Percentiles rank a stretch among this genome's conserved stretches.
These are phyloP conservation scores for Mus pahari DNA, from an alignment of 2,113 vertebrate genomes.

Conservation along the genomic window DNA sequence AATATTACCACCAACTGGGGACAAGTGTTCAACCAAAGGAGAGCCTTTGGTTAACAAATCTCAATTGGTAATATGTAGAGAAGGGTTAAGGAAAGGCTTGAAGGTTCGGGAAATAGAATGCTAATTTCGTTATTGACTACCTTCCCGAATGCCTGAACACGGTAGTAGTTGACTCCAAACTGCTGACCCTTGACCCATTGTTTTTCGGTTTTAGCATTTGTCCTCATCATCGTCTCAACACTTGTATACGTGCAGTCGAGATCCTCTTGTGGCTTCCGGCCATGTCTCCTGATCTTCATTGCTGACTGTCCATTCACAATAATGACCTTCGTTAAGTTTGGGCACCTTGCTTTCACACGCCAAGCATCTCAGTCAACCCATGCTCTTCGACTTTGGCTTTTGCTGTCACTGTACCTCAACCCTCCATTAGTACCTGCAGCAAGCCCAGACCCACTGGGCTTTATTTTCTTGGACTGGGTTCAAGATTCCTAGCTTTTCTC, in stretches of 20 bases:
- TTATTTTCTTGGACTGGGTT: slow-evolving; percentile 81
- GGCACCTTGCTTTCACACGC: not conserved
- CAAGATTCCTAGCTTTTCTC: slow-evolving; percentile 78
- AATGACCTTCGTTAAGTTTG: not conserved
- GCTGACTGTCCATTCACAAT: not conserved
- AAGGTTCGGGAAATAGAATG: slow-evolving; percentile 46
- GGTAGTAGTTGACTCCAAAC: slow-evolving; percentile 60
- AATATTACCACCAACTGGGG: not conserved
- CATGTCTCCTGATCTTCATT: not conserved
- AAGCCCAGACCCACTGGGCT: slow-evolving; percentile 66
- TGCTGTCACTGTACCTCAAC: slow-evolving; percentile 55
- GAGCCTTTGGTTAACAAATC: not conserved
- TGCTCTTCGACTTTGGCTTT: slow-evolving; percentile 28
- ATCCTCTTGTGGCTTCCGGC: not conserved
- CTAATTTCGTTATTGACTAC: not conserved
- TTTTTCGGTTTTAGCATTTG: not conserved
- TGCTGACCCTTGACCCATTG: not conserved
- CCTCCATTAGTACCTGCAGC: slow-evolving; percentile 74
- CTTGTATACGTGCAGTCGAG: not conserved
- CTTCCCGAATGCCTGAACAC: not conserved
- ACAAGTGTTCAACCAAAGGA: not conserved
- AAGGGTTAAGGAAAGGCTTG: slow-evolving; percentile 4
- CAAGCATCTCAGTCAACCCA: slow-evolving; percentile 57
- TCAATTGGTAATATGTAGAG: not conserved
- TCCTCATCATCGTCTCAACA: not conserved